Evolutionary conservation across 2,113 vertebrate species (phyloP), one percentile per base, ranked within the genome.

Genomic region (Pao palembangensis): DNA sequence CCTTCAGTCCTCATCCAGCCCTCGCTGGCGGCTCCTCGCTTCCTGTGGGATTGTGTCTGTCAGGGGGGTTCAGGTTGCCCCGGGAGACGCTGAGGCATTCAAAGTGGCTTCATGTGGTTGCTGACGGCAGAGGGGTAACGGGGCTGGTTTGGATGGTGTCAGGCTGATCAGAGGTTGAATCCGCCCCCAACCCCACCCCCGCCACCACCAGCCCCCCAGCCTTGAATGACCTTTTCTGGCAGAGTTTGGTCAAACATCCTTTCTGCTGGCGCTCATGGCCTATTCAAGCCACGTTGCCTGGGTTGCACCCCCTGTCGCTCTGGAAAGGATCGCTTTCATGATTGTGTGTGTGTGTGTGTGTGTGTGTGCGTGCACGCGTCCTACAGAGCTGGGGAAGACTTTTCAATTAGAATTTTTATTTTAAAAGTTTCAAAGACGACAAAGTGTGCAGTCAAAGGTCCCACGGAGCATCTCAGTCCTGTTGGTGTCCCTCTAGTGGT

Each of bases 211-310:
- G 6, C 16, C 15, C 21, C 3, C 68, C n/a, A n/a, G 56, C 64
- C 76, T 84, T 47, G 73, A 31, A 71, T 68, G 82, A 86, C 81
- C 81, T 79, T 67, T 61, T 48, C 71, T 82, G 79, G 75, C 71
- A 69, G 51, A 44, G 56, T 60, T 60, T 44, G 42, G 56, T 82
- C 65, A 64, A 75, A 70, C 70, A 55, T 62, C 60, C 50, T 68
- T 60, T 63, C 52, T 63, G 65, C 61, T 63, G 41, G 58, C 70
- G 77, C 75, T 83, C 75, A 81, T 81, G 65, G 71, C 58, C 76
- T 86, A 84, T 87, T 89, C 82, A 79, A 79, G 44, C 77, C 62
- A 57, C 77, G 83, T 89, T 89, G 84, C 81, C 85, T 65, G 69
- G 75, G 78, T 76, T 76, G 73, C 58, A 18, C 71, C 61, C 56